Evolutionary conservation across 53 echinoderm and acorn worm species (phyloP).

Genomic region (Echinarachnius parma): DNA sequence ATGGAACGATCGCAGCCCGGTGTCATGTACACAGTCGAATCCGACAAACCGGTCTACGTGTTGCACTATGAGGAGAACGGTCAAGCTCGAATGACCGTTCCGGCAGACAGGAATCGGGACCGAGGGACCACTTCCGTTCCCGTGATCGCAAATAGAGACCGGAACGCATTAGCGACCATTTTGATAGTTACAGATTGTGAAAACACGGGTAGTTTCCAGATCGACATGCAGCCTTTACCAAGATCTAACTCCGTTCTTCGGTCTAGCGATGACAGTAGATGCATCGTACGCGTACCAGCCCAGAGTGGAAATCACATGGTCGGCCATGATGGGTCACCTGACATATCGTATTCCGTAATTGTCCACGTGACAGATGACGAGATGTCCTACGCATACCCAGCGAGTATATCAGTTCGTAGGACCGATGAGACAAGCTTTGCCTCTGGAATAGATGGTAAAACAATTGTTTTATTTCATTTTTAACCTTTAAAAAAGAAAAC

Average conservation of each 20-base stretch:
- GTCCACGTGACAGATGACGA: conserved; percentile 38
- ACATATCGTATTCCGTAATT: conserved; percentile 10
- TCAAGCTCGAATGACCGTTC: conserved; percentile 3
- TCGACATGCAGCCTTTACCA: conserved; percentile 17
- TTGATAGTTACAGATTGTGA: conserved; percentile 7
- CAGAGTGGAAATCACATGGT: conserved; percentile 26
- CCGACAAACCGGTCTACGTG: conserved; percentile 29
- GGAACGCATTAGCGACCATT: neutral
- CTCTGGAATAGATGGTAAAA: too few species aligned
- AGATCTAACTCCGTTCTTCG: conserved; percentile 2
- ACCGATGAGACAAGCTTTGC: too few species aligned
- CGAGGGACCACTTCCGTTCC: conserved; percentile 3
- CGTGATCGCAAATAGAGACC: neutral
- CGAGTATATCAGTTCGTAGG: neutral
- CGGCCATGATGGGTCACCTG: conserved; percentile 30
- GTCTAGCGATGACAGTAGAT: neutral
- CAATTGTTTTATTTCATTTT: too few species aligned
- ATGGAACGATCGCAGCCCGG: conserved; percentile 5
- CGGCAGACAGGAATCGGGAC: conserved; percentile 15
- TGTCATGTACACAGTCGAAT: conserved; percentile 11
- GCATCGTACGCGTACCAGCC: conserved; percentile 9
- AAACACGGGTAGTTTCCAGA: conserved; percentile 4
- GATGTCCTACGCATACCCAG: conserved; percentile 27
- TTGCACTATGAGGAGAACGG: conserved; percentile 6
- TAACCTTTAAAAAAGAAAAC: too few species aligned